These are phyloP conservation scores for Nephrocerus scutellatus DNA, from an alignment of 2,888 invertebrate species.

Conservation along the genomic window DNA sequence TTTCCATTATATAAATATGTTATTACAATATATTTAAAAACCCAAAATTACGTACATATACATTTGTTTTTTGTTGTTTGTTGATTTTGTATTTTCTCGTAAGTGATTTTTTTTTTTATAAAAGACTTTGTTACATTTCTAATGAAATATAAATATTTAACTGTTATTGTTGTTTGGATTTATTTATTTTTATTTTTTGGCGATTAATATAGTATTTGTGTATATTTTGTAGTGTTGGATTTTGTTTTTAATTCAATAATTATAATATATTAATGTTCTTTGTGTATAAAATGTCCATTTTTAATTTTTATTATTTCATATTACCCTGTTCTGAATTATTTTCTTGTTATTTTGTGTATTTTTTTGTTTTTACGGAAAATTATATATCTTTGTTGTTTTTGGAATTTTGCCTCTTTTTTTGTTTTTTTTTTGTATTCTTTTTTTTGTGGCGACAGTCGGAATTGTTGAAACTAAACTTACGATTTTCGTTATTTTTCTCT, in stretches of 20 bases:
- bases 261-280: slow-evolving; percentile 20
- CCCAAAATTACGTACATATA: no score
- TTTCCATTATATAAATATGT: no score
- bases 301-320: slow-evolving; percentile 19
- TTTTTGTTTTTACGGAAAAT: slow-evolving; percentile 17
- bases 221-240: slow-evolving; percentile 9
- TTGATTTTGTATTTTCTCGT: background rate
- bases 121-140: slow-evolving; percentile 14
- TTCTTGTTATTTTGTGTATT: slow-evolving; percentile 15
- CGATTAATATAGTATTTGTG: slow-evolving; percentile 20
- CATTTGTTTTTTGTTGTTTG: slow-evolving; percentile 3
- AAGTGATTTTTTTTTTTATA: slow-evolving; percentile 2
- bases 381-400: slow-evolving; percentile 8
- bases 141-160: slow-evolving; percentile 3
- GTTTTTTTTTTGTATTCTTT: slow-evolving; percentile 7
- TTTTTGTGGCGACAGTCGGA: slow-evolving; percentile 20
- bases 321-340: slow-evolving; percentile 25
- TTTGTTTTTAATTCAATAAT: no score
- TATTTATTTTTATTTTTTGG: slow-evolving; percentile 23
- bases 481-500: no score
- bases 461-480: no score
- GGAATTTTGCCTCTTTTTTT: no score
- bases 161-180: slow-evolving; percentile 8
- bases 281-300: slow-evolving; percentile 23
- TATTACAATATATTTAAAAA: no score